Evolutionary conservation across 2,888 invertebrate genomes (phyloP), one percentile per base, ranked within the genome.

Genomic region (Dascillus cervinus): DNA sequence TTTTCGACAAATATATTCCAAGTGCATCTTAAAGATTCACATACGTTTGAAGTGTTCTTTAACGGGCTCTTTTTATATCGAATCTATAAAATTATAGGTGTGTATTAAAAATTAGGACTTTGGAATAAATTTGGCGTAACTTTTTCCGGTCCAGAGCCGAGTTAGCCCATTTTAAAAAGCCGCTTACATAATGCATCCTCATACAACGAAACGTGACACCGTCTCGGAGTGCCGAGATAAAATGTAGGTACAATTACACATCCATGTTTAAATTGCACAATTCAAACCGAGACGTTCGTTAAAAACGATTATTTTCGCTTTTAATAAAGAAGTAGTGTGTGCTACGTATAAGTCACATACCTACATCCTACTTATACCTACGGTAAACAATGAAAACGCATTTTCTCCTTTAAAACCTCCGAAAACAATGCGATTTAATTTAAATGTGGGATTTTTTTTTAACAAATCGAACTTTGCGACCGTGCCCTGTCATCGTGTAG

Each of bases 161-260:
- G 41, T 43, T 52, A 53, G 52, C 52, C 52, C 46, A 49, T 50
- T 52, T 53, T 48, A n/a, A n/a, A n/a, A n/a, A n/a, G n/a, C 38
- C 29, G 37, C 41, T 45, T 45, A 37, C 41, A 29, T 39, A 39
- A 42, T 26, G 10, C 28, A 31, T 17, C 22, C 29, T 44, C 43
- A 44, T 44, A 44, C 44, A 44, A 45, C 43, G 32, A 39, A 45
- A 45, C 43, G 45, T 45, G 45, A 43, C 43, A 45, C 39, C 32
- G 41, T 41, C 43, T 43, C 40, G 34, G 36, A 38, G 37, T 40
- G 39, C 38, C 34, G n/a, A n/a, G n/a, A n/a, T n/a, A n/a, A n/a
- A n/a, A n/a, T n/a, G n/a, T n/a, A n/a, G n/a, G n/a, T n/a, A n/a
- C n/a, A n/a, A n/a, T n/a, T n/a, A n/a, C 44, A 39, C 28, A 39